Conservation (phyloP, 2,888 invertebrate species). For the Cylloceria caligata region DNA sequence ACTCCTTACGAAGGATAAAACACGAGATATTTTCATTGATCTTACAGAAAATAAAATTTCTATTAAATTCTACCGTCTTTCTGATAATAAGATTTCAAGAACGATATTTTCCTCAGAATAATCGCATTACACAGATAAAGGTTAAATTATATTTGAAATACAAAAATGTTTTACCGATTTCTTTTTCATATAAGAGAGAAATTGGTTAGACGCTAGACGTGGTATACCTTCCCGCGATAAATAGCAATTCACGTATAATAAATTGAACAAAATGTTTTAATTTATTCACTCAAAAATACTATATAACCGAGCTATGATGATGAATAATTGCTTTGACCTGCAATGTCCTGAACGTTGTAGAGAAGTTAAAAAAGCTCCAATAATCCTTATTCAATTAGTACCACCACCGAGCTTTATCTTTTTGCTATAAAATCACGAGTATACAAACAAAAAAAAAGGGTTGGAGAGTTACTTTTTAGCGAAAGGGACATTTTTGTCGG, state of each 20-base stretch:
- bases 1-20: background rate
- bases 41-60: background rate
- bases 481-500: no score
- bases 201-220: no score
- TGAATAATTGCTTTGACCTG: no score
- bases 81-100: background rate
- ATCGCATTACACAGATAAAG: background rate
- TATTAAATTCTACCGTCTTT: background rate
- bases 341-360: background rate
- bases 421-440: background rate
- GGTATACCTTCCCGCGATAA: no score
- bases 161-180: no score
- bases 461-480: background rate
- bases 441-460: background rate
- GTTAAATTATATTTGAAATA: no score
- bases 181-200: no score
- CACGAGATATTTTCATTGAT: background rate
- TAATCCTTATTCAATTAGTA: background rate
- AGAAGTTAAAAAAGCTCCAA: background rate
- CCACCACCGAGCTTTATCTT: background rate
- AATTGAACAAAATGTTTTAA: no score
- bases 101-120: background rate
- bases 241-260: no score
- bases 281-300: no score
- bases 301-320: no score